These are phyloP conservation scores for Sebastes iracundus DNA, from an alignment of 2,797 vertebrate genomes.

Conservation along the genomic window DNA sequence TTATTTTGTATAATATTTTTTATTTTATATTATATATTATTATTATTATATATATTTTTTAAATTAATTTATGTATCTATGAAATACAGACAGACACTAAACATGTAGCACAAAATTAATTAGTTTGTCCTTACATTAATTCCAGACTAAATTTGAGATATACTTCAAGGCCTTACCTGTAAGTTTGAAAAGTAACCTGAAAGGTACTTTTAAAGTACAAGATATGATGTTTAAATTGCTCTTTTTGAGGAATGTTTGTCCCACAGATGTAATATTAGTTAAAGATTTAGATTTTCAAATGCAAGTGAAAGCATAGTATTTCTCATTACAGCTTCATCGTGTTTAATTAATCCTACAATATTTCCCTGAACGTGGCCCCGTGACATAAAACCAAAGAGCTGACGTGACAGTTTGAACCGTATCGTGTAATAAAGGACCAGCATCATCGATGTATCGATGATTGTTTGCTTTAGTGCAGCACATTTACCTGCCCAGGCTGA, in stretches of 20 bases:
- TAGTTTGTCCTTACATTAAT: background rate
- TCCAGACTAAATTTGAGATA: background rate
- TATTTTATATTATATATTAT: background rate
- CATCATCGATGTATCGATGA: constrained; percentile 5
- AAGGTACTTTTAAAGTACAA: background rate
- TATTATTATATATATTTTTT: background rate
- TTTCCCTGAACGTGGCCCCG: background rate
- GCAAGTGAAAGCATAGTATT: background rate
- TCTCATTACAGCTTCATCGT: background rate
- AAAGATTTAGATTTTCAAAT: background rate
- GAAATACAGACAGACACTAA: background rate
- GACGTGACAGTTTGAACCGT: background rate
- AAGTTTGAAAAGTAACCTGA: background rate
- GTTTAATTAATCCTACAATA: background rate
- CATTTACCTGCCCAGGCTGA: constrained; percentile 24
- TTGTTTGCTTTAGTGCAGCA: constrained; percentile 20
- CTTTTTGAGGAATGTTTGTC: background rate
- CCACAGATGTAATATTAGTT: background rate
- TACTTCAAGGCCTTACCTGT: background rate
- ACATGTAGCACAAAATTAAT: background rate
- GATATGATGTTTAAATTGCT: background rate
- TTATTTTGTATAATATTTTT: too few species aligned
- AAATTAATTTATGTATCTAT: too few species aligned
- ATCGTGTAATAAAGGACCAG: constrained; percentile 5
- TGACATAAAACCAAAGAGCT: constrained; percentile 23